A percentile compares a stretch with the other conserved stretches of the same genome.
Evolutionary conservation across 2,113 vertebrate genomes (phyloP).

Genomic region (Etheostoma spectabile): DNA sequence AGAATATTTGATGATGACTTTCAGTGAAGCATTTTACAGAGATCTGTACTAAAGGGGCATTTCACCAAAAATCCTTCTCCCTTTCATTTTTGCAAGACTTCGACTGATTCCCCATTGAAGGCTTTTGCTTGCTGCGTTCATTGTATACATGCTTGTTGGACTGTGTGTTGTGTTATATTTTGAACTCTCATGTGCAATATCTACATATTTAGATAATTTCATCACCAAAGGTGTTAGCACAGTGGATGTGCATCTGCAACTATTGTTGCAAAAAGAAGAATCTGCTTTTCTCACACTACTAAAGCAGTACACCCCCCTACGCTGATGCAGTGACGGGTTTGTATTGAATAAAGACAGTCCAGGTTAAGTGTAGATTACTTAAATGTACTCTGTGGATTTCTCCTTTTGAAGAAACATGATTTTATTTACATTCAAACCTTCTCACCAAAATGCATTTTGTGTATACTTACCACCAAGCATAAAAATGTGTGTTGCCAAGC

Average conservation of each 20-base stretch:
- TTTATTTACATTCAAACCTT: conserved; percentile 1
- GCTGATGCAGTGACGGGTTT: conserved; percentile 11
- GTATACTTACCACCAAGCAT: not conserved
- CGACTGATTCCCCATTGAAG: not conserved
- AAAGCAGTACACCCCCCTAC: not conserved
- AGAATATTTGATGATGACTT: conserved; percentile 37
- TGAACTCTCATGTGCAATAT: not conserved
- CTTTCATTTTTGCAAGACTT: not conserved
- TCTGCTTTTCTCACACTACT: conserved; percentile 4
- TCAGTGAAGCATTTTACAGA: conserved; percentile 16
- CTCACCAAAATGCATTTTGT: conserved; percentile 2
- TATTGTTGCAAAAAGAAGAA: conserved; percentile 1
- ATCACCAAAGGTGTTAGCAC: not conserved
- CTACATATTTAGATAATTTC: not conserved
- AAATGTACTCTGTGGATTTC: conserved; percentile 14
- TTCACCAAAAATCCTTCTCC: conserved; percentile 13
- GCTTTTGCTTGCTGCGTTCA: not conserved
- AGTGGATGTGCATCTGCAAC: not conserved
- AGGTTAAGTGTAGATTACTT: conserved; percentile 19
- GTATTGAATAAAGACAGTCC: conserved; percentile 13
- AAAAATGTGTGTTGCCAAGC: not conserved
- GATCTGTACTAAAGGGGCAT: conserved; percentile 17
- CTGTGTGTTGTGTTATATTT: not conserved
- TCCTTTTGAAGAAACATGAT: conserved; percentile 16
- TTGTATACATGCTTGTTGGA: not conserved